A percentile compares a stretch with the other conserved stretches of the same genome.
Conservation (phyloP, 1,140 invertebrate genomes). For the Drosophila melanogaster region Release_6_plus_ISO1_MT NT_033779.5:8171001-8171500, state of each 20-base stretch:
- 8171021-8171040: slow-evolving; percentile 19
- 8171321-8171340: background rate
- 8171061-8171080: slow-evolving; percentile 40
- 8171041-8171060: slow-evolving; percentile 44
- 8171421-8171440: slow-evolving; percentile 34
- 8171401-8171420: slow-evolving; percentile 33
- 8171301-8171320: background rate
- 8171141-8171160: background rate
- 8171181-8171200: background rate
- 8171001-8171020: background rate
- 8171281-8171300: background rate
- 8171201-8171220: background rate
- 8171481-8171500: slow-evolving; percentile 32
- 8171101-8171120: background rate
- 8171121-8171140: slow-evolving; percentile 17
- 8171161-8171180: background rate
- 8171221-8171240: background rate
- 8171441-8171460: slow-evolving; percentile 39
- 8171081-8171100: slow-evolving; percentile 27
- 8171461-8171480: slow-evolving; percentile 71
- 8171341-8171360: background rate
- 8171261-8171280: background rate
- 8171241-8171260: no score
- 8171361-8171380: no score
- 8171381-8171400: background rate